Conservation (phyloP, 2,888 invertebrate species). For the Caenorhabditis sp. region DNA sequence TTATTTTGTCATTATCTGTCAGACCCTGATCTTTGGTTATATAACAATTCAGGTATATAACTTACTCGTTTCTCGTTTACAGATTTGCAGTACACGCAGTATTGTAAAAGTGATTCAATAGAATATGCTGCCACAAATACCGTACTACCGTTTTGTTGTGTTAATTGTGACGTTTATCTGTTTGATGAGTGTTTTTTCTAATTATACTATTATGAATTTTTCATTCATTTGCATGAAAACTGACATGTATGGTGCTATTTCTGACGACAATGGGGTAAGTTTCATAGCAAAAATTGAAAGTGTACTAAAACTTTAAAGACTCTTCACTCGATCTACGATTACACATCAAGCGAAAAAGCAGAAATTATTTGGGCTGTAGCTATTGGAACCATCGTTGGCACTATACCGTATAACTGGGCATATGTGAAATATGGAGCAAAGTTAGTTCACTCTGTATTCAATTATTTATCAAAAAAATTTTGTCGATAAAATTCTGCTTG, state of each 20-base stretch:
- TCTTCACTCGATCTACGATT: slow-evolving; percentile 17
- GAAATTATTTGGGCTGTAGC: slow-evolving; percentile 37
- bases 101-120: background rate
- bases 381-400: slow-evolving; percentile 30
- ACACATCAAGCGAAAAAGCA: slow-evolving; percentile 21
- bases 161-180: slow-evolving; percentile 29
- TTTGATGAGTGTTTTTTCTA: slow-evolving; percentile 36
- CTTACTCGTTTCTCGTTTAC: too few species aligned
- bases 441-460: too few species aligned
- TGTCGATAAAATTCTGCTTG: too few species aligned
- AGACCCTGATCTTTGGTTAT: too few species aligned
- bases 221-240: slow-evolving; percentile 37
- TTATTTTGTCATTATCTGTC: too few species aligned
- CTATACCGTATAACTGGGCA: slow-evolving; percentile 33
- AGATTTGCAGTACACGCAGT: too few species aligned
- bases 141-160: slow-evolving; percentile 22
- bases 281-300: background rate
- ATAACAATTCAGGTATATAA: too few species aligned
- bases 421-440: slow-evolving; percentile 29
- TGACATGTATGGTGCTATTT: slow-evolving; percentile 14
- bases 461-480: too few species aligned
- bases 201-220: slow-evolving; percentile 36
- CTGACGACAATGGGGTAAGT: background rate
- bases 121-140: background rate
- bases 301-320: slow-evolving; percentile 3